Evolutionary conservation across 2,888 invertebrate species (phyloP).

Genomic region (Pegoplata infirma): DNA sequence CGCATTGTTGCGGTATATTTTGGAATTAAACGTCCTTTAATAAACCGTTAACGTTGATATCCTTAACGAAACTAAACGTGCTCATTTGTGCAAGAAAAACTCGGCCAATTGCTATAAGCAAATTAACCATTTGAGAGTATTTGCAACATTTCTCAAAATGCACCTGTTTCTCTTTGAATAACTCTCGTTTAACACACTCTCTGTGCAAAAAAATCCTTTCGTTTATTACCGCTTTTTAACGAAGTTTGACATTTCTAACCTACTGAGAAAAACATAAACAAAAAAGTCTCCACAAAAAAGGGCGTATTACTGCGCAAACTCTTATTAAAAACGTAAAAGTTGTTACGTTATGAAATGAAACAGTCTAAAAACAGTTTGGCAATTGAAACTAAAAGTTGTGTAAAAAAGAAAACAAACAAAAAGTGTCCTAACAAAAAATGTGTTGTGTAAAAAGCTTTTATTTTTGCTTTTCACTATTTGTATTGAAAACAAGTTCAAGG

Average conservation of each 20-base stretch:
- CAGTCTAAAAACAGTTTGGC: neutral
- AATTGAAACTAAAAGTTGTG: constrained; percentile 22
- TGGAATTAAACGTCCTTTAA: constrained; percentile 35
- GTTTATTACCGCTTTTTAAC: constrained; percentile 52
- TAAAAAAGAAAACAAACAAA: neutral
- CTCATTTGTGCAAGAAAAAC: constrained; percentile 63
- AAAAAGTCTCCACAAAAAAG: constrained; percentile 47
- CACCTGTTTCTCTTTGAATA: too few relatives aligned
- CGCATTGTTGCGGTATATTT: constrained; percentile 45
- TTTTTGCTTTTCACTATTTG: constrained; percentile 36
- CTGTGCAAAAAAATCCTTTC: constrained; percentile 1
- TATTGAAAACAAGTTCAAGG: constrained; percentile 59
- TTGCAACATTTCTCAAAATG: neutral
- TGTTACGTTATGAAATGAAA: neutral
- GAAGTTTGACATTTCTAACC: constrained; percentile 62
- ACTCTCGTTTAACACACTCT: neutral
- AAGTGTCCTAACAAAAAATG: constrained; percentile 3
- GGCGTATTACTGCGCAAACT: constrained; percentile 46
- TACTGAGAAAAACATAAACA: constrained; percentile 52
- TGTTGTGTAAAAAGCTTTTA: constrained; percentile 38
- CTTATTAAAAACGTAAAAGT: neutral
- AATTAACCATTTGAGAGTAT: constrained; percentile 41
- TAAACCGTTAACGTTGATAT: constrained; percentile 66
- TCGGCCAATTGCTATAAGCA: constrained; percentile 63
- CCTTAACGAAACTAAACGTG: constrained; percentile 68